Base-by-base conservation (phyloP, 1,140 invertebrate genomes). In the Anoplophora glabripennis region DNA sequence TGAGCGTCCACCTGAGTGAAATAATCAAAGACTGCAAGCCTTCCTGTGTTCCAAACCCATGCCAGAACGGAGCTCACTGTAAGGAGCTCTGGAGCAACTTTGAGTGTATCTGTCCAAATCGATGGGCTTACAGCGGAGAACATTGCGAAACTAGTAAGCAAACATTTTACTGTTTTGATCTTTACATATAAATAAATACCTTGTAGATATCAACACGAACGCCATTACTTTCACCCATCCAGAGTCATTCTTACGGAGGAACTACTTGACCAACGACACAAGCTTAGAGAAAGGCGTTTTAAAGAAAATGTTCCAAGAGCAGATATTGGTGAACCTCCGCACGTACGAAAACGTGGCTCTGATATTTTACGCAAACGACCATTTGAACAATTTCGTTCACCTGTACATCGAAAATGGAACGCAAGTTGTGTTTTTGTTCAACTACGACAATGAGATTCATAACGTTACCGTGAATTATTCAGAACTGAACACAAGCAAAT, bases 351-450 rank as follows among this genome's bases (percentile, higher is more conserved):
- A 82, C 33, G 83, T 89, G 63, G 88, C 91, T 0, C 72, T 96
- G 52, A 85, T 97, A 15, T 78, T 96, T 0, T 96, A 96, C 69
- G 90, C 92, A 4, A 93, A 95, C 72, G 94, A 96, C 78, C 89
- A 95, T 75, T 79, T 94, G 37, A 95, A 95, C 66, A 97, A 97
- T 75, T 96, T 97, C 75, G 86, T 94, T 38, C 93, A 96, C 75
- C 74, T 96, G 7, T 93, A 92, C 74, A 86, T 96, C 33, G 84
- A 86, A 53, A 85, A 89, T 57, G 86, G 86, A 1, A 85, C 78
- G 65, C 60, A 66, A 48, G 86, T 94, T 4, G 84, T 92, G 0
- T 93, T 93, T 69, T 79, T 92, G 1, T 94, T 92, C 70, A 95
- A 95, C 74, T 83, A 87, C 53, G 85, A 83, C 49, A 84, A 89